Percentiles rank a stretch among this genome's conserved stretches.
These are phyloP conservation scores for Trisateles emortualis DNA, from an alignment of 2,888 invertebrate species.

Conservation along the genomic window DNA sequence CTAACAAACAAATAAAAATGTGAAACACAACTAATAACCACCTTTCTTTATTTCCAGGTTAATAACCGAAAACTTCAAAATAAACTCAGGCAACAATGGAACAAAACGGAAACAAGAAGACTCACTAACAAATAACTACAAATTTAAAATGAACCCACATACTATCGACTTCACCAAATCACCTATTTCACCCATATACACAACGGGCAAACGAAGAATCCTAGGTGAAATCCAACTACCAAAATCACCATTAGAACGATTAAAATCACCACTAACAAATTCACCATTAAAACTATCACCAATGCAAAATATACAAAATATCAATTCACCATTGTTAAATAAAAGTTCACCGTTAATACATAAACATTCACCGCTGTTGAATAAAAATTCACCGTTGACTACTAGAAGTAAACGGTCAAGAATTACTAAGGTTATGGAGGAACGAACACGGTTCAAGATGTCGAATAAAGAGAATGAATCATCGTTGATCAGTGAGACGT, in stretches of 20 bases:
- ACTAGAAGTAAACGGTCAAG: slow-evolving; percentile 57
- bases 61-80: slow-evolving; percentile 84
- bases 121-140: slow-evolving; percentile 68
- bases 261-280: slow-evolving; percentile 50
- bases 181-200: slow-evolving; percentile 58
- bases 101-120: slow-evolving; percentile 77
- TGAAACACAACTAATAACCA: slow-evolving; percentile 10
- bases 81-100: slow-evolving; percentile 81
- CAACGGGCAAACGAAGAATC: slow-evolving; percentile 66
- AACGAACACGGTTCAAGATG: slow-evolving; percentile 70
- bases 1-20: too few species aligned
- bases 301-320: slow-evolving; percentile 12
- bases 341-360: slow-evolving; percentile 34
- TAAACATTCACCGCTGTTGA: slow-evolving; percentile 27
- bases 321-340: slow-evolving; percentile 48
- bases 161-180: slow-evolving; percentile 68
- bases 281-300: slow-evolving; percentile 48
- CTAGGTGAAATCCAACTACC: slow-evolving; percentile 63
- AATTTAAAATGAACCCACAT: slow-evolving; percentile 77
- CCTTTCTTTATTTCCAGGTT: slow-evolving; percentile 70
- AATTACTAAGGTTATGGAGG: slow-evolving; percentile 72
- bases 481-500: slow-evolving; percentile 55
- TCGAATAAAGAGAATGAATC: slow-evolving; percentile 72
- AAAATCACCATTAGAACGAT: slow-evolving; percentile 60
- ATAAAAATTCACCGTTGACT: slow-evolving; percentile 52